These are phyloP conservation scores for Drosophila algonquin DNA, from an alignment of 2,888 invertebrate species.

Conservation along the genomic window DNA sequence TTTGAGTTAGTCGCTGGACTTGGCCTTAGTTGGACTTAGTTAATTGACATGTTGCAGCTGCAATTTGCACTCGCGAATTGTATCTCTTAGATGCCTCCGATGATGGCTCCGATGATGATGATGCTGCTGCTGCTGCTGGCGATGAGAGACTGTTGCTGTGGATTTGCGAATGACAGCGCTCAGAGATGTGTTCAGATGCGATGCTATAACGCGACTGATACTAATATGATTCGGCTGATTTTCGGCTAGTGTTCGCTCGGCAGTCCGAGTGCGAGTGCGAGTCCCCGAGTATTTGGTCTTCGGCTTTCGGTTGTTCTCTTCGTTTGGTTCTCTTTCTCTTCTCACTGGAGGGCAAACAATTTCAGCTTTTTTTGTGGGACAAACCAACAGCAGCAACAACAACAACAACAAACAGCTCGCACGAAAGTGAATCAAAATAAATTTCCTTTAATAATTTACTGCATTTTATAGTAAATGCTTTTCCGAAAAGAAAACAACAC, in stretches of 20 bases:
- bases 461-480: slow-evolving; percentile 46
- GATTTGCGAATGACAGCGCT: background rate
- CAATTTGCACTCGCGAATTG: slow-evolving; percentile 33
- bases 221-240: slow-evolving; percentile 11
- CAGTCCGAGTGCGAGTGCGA: slow-evolving; percentile 4
- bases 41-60: slow-evolving; percentile 37
- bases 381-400: slow-evolving; percentile 43
- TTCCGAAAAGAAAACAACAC: slow-evolving; percentile 3
- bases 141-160: background rate
- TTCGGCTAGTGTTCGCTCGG: slow-evolving; percentile 22
- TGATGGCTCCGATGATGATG: slow-evolving; percentile 18
- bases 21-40: slow-evolving; percentile 1
- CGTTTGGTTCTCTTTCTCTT: slow-evolving; percentile 8
- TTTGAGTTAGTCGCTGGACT: slow-evolving; percentile 1
- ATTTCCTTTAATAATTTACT: slow-evolving; percentile 72
- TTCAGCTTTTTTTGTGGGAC: slow-evolving; percentile 53
- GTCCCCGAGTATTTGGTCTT: slow-evolving; percentile 12
- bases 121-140: slow-evolving; percentile 8
- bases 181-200: slow-evolving; percentile 52
- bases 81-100: background rate
- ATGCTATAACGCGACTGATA: slow-evolving; percentile 68
- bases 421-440: slow-evolving; percentile 64
- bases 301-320: slow-evolving; percentile 52
- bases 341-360: slow-evolving; percentile 63
- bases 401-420: slow-evolving; percentile 30